Percentiles rank a stretch among this genome's conserved stretches.
Conservation (phyloP, 2,797 vertebrate species). For the Galagoides demidoff region DNA sequence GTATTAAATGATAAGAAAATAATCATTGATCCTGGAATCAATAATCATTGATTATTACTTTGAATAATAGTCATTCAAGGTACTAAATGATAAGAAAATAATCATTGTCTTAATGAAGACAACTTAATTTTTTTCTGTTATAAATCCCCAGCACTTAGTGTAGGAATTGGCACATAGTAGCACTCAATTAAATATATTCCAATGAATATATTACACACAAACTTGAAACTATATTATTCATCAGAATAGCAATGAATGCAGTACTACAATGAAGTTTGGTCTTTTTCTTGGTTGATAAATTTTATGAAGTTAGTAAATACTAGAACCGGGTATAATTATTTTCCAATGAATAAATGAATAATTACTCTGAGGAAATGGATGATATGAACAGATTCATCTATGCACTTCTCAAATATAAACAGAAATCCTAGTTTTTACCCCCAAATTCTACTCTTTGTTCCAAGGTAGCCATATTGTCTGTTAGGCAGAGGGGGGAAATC, state of each 20-base stretch:
- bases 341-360: conserved; percentile 35
- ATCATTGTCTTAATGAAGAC: background rate
- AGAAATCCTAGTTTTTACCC: background rate
- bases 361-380: background rate
- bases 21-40: background rate
- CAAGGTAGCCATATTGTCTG: background rate
- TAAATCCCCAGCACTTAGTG: background rate
- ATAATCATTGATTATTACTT: too few relatives aligned
- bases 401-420: background rate
- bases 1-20: conserved; percentile 31
- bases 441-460: background rate
- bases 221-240: background rate
- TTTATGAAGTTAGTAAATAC: conserved; percentile 52
- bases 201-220: conserved; percentile 1
- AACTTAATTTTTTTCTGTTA: conserved; percentile 27
- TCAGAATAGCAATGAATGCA: background rate
- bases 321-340: background rate
- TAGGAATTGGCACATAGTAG: background rate
- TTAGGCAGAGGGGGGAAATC: background rate
- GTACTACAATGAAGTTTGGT: background rate
- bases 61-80: conserved; percentile 12
- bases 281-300: conserved; percentile 38
- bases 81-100: too few relatives aligned
- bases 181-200: background rate
- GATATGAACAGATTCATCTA: background rate